Evolutionary conservation across 2,888 invertebrate genomes (phyloP), one percentile per base, ranked within the genome.

Genomic region (Pandemis corylana): DNA sequence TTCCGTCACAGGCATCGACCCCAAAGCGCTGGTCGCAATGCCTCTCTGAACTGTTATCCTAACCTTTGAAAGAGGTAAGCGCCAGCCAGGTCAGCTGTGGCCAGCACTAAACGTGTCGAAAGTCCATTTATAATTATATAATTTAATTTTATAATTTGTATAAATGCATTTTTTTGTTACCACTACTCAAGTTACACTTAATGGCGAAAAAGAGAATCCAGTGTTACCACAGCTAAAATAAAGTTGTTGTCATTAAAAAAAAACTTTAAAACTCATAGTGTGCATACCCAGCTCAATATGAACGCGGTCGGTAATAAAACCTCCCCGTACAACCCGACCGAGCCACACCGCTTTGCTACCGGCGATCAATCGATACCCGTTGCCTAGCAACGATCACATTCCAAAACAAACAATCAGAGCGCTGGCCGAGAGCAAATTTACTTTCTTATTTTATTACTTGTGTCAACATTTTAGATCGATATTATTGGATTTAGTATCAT

Each of bases 361-460:
- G 87, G 84, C 90, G 81, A 84, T 86, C 87, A 93, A 94, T 94
- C 94, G 92, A 94, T 94, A 94, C 81, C 78, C 81, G 78, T 95
- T 89, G 90, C 94, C 80, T 82, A 78, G 94, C 93, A 91, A 95
- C 94, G 94, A 90, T 94, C 94, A 90, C 90, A 90, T 94, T 94
- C 90, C 94, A 95, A 94, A 94, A 94, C 93, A 95, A 95, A 95
- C 95, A 95, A 94, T 93, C 93, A 90, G 86, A 82, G 87, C 87
- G 88, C 85, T 83, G 85, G 88, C 87, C 88, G 88, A 88, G 87
- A 90, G 89, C 90, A 94, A 94, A 94, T 94, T 94, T 94, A 89
- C 92, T 90, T 89, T 90, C 92, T 91, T 92, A 93, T 94, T 94
- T 94, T 94, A 94, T 94, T 93, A 92, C 89, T 90, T 87, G 89